phyloP scores from a whole-genome alignment of 2,113 vertebrate species.

The Paramormyrops kingsleyae region DNA sequence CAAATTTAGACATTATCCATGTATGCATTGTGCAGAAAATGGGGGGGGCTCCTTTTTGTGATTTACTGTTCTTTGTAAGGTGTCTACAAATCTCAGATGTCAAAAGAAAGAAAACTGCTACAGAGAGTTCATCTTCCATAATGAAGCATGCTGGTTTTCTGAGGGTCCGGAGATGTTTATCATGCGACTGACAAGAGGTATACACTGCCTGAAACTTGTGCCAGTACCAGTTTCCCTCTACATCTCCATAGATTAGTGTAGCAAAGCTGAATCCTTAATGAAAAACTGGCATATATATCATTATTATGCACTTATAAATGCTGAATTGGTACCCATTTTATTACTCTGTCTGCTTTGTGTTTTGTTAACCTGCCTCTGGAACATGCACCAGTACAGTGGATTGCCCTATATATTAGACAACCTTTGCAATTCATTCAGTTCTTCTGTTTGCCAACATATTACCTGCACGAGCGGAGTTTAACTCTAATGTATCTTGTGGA shows the following conservation, averaged over 20 bases:
- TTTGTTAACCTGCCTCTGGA: neutral
- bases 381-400: neutral
- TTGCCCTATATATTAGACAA: neutral
- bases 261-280: neutral
- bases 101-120: neutral
- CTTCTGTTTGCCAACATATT: neutral
- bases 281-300: neutral
- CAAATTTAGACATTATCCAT: constrained; percentile 7
- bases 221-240: neutral
- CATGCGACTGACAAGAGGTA: neutral
- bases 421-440: neutral
- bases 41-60: neutral
- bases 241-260: neutral
- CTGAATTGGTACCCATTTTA: neutral
- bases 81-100: neutral
- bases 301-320: neutral
- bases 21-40: neutral
- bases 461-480: neutral
- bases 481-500: neutral
- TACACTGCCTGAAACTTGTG: neutral
- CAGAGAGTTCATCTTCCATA: neutral
- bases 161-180: neutral
- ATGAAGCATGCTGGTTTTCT: neutral
- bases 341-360: neutral
- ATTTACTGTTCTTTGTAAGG: neutral